Conservation (phyloP, 2,888 invertebrate species). For the Scaptomyza caliginosa region DNA sequence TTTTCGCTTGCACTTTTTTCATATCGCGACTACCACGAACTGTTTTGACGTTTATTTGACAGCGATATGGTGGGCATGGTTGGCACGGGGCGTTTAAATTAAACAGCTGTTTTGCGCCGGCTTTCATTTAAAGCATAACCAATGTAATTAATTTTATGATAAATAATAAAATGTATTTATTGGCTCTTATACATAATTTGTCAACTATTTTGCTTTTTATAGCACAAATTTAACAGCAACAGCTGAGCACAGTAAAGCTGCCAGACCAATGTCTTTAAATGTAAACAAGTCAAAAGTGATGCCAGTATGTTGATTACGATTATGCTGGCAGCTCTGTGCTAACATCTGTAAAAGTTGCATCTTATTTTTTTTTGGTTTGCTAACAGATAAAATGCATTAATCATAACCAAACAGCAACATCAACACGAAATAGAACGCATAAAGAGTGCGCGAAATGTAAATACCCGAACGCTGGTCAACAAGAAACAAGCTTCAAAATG, state of each 20-base stretch:
- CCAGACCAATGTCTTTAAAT: conserved; percentile 15
- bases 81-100: background rate
- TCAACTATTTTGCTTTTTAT: background rate
- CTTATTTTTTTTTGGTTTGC: conserved; percentile 31
- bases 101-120: conserved; percentile 23
- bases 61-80: conserved; percentile 15
- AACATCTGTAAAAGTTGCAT: conserved; percentile 46
- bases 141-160: background rate
- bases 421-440: background rate
- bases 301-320: conserved; percentile 7
- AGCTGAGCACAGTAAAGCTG: conserved; percentile 29
- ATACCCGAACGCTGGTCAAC: background rate
- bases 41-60: conserved; percentile 75
- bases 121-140: background rate
- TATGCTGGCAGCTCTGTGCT: conserved; percentile 30
- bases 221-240: conserved; percentile 9
- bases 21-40: conserved; percentile 52
- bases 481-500: conserved; percentile 54
- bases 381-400: conserved; percentile 39
- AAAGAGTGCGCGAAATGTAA: conserved; percentile 30
- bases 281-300: conserved; percentile 38
- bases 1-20: conserved; percentile 36
- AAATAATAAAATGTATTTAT: background rate
- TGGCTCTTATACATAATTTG: background rate
- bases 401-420: conserved; percentile 22